These are phyloP conservation scores for Bufo gargarizans DNA, from an alignment of 2,113 vertebrate species.

Conservation along the genomic window DNA sequence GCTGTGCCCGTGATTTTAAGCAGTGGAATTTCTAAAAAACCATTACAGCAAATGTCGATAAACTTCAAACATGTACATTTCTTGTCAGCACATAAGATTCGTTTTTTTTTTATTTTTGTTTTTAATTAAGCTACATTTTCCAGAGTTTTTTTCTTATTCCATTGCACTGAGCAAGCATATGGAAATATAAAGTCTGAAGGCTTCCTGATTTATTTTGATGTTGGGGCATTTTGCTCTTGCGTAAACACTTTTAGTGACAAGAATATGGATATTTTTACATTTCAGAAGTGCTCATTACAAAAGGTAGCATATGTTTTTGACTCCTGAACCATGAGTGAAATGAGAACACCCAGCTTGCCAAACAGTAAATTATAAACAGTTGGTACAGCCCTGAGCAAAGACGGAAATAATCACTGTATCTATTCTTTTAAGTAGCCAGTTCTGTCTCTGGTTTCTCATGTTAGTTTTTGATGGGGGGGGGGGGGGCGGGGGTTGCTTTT, in stretches of 20 bases:
- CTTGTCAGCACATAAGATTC: slow-evolving; percentile 37
- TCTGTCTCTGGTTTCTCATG: slow-evolving; percentile 69
- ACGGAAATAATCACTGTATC: slow-evolving; percentile 73
- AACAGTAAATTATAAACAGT: slow-evolving; percentile 76
- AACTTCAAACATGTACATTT: slow-evolving; percentile 42
- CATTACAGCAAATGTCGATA: slow-evolving; percentile 35
- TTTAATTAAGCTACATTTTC: slow-evolving; percentile 75
- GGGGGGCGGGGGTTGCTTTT: slow-evolving; percentile 20
- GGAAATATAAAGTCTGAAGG: slow-evolving; percentile 74
- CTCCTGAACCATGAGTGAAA: slow-evolving; percentile 74
- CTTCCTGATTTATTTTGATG: slow-evolving; percentile 75
- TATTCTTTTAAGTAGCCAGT: slow-evolving; percentile 69
- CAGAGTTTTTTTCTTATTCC: slow-evolving; percentile 66
- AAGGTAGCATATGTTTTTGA: slow-evolving; percentile 76
- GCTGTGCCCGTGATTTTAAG: not conserved
- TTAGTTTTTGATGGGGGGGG: slow-evolving; percentile 48
- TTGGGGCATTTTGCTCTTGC: slow-evolving; percentile 73
- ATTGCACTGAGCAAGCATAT: slow-evolving; percentile 74
- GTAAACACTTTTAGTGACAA: slow-evolving; percentile 75
- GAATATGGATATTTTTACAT: slow-evolving; percentile 74
- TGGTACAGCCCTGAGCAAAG: slow-evolving; percentile 72
- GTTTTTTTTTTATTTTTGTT: slow-evolving; percentile 67
- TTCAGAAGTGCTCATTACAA: slow-evolving; percentile 74
- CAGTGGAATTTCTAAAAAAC: slow-evolving; percentile 15
- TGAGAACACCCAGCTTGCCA: slow-evolving; percentile 73